phyloP scores from a whole-genome alignment of 2,797 vertebrate genomes.

The Heteromormyrus szaboi region DNA sequence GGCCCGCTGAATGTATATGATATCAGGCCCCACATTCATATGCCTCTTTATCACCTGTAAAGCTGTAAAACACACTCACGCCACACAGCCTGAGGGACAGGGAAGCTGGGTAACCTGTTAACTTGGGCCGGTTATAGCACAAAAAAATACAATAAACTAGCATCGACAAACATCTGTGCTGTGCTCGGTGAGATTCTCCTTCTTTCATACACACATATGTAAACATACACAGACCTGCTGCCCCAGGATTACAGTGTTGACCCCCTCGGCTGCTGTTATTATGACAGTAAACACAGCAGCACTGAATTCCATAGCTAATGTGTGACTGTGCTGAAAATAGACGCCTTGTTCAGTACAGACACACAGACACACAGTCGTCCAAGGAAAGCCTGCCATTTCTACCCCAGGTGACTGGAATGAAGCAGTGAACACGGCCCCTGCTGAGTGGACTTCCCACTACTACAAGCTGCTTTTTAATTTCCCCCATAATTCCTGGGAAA shows the following conservation, averaged over 20 bases:
- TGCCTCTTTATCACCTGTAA: neutral
- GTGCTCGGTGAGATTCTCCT: neutral
- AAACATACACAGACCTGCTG: neutral
- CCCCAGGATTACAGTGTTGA: neutral
- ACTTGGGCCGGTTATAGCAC: neutral
- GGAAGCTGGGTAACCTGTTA: neutral
- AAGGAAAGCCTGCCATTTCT: neutral
- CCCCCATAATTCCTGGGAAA: neutral
- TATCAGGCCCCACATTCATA: neutral
- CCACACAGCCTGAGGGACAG: neutral
- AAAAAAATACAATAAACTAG: neutral
- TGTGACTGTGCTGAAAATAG: neutral
- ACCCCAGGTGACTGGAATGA: neutral
- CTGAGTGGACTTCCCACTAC: neutral
- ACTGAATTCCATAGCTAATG: neutral
- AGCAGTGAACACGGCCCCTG: neutral
- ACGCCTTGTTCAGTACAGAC: neutral
- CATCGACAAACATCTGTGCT: neutral
- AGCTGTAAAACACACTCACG: neutral
- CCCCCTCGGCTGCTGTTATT: neutral
- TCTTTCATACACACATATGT: neutral
- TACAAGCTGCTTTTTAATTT: neutral
- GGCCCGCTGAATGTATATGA: neutral
- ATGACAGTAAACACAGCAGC: neutral
- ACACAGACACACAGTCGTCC: neutral